phyloP scores from a whole-genome alignment of 2,797 vertebrate genomes.

The Cheirogaleus major region DNA sequence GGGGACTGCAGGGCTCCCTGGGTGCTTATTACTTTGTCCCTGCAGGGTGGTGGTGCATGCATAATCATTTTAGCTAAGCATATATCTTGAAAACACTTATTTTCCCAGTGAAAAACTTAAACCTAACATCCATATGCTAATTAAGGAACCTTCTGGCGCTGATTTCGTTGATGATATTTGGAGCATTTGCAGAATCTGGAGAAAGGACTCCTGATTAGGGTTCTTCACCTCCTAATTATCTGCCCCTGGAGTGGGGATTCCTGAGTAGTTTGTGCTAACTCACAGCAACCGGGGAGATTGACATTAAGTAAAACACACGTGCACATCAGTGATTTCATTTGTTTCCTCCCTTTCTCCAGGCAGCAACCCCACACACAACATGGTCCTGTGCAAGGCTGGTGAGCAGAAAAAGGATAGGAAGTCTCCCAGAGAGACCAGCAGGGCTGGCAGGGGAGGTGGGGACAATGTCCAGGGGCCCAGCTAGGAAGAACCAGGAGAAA shows the following conservation, averaged over 20 bases:
- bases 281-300: background rate
- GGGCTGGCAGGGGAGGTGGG: background rate
- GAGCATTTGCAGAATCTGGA: background rate
- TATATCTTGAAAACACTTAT: background rate
- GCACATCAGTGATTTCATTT: background rate
- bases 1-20: background rate
- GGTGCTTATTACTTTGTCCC: background rate
- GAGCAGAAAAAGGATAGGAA: background rate
- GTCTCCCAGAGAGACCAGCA: background rate
- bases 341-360: background rate
- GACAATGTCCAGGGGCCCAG: background rate
- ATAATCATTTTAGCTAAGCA: background rate
- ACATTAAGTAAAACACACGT: background rate
- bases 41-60: background rate
- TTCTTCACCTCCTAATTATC: background rate
- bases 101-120: background rate
- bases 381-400: background rate
- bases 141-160: background rate
- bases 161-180: background rate
- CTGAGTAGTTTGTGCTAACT: background rate
- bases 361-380: background rate
- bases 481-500: background rate
- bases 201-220: background rate
- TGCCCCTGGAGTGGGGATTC: background rate
- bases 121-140: background rate